Base-by-base conservation (phyloP, 2,888 invertebrate species). In the Hyles lineata region DNA sequence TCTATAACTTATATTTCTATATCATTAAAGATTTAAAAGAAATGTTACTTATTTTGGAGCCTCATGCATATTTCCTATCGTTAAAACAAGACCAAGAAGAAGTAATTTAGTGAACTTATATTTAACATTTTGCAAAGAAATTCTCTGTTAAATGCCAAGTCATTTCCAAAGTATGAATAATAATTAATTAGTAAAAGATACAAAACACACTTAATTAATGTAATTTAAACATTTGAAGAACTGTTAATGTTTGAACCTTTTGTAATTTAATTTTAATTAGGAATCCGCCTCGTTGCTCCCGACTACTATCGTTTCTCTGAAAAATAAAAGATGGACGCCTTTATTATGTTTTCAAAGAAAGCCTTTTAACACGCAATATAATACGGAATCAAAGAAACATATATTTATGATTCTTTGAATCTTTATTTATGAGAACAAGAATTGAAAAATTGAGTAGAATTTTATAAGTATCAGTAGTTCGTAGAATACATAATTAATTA, bases 271-370 rank as follows among this genome's bases (percentile, higher is more conserved):
- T 78, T 79, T 77, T 78, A 80, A 79, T 79, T 78, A 77, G 50
- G 74, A 73, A 71, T 73, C 60, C 69, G 76, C 63, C 61, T 72
- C 21, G 70, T 71, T 70, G 63, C 60, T 74, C 72, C 75, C 74
- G 55, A 70, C 52, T 71, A 69, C 58, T 76, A 75, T 72, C 74
- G 70, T 75, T 77, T 70, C 63, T 71, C 67, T 50, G 59, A 50
- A 75, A 76, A 76, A 80, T 77, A 75, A 77, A 78, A 77, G 74
- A 74, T 74, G 77, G 58, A 58, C 69, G 73, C 70, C 70, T 74
- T 81, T 76, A 76, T 78, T 75, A 77, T 73, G 61, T 76, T 78
- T 77, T 78, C 74, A 76, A 77, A 77, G 78, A 79, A 74, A 76
- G 71, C 76, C 73, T 80, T 82, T 80, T 76, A 78, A 69, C 72